Evolutionary conservation across 2,888 invertebrate genomes (phyloP), one percentile per base, ranked within the genome.

Genomic region (Acanthococcus lagerstroemiae): DNA sequence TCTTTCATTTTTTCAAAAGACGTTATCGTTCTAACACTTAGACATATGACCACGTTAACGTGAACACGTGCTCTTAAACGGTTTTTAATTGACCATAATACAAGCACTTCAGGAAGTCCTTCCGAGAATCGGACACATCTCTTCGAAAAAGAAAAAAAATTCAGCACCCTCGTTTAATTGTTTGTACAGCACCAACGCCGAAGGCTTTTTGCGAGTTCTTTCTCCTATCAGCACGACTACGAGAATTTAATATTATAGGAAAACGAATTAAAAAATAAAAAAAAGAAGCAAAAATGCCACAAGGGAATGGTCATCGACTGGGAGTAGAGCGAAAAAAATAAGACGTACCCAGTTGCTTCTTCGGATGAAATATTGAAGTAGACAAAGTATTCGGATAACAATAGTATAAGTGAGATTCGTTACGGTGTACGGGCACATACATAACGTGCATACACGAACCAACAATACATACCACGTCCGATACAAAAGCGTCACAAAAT

Each of bases 391-490:
- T 63, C 52, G 63, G 63, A 52, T 52, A 52, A 63, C 63, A 63
- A 63, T 63, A 52, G 63, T 30, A 50, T 63, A 63, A 63, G 52
- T 63, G 54, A 25, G 52, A 63, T 63, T 63, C 63, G 63, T 63
- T 63, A 54, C 63, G 63, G 52, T 63, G 52, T 24, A 63, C 63
- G 54, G 63, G 52, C 63, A 63, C 63, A 61, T 61, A 61, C 50
- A 63, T 52, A 63, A 58, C 58, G 58, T 54, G 37, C 24, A 61
- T 63, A 63, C 63, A 63, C 63, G 63, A 63, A 63, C 63, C 63
- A 63, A 63, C 63, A 63, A 63, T 63, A 52, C 52, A 52, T 63
- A 63, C 52, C 63, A 63, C 63, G 63, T 63, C 63, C 63, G 63
- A 63, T 54, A 63, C 63, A 63, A 63, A 63, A 54, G 60, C 48